Evolutionary conservation across 2,113 vertebrate genomes (phyloP), one percentile per base, ranked within the genome.

Genomic region (Daboia siamensis): DNA sequence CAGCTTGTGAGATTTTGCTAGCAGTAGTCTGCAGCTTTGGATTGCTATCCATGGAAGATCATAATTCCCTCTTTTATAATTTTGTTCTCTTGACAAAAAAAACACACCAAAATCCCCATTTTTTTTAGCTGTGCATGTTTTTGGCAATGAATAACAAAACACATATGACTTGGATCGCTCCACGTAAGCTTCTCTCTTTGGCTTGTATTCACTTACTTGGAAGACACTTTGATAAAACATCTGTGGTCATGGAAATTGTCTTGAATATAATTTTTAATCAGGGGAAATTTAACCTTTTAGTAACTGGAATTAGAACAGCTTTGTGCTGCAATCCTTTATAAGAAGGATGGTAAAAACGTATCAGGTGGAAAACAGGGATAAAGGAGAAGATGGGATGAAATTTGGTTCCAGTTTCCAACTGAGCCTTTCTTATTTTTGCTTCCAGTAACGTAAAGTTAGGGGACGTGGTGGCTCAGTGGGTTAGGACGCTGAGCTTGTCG

Each of bases 111-210:
- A 39, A 56, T 2, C 4, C 29, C 12, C 11, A 51, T 84, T 44
- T n/a, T 84, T 85, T n/a, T 23, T 17, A 57, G 46, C 44, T 10
- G 15, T 85, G 54, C 84, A 4, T 89, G 87, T 84, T 92, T 87
- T 85, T 86, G 92, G 93, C 21, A 13, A 26, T 93, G 94, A 95
- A 96, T 89, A 92, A 95, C 90, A 90, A 92, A 96, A 94, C 94
- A 57, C 33, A 86, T 90, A 94, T 89, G 93, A 94, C 80, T 96
- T 96, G 96, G 96, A 96, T 86, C 64, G 46, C 24, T 94, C 89
- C 85, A 61, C 39, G 54, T 94, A 96, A 96, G 94, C 95, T 95
- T 93, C 93, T 95, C 95, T 95, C 96, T 87, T 97, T 97, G 96
- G 95, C 95, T 93, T 57, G 91, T 94, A 93, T 91, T 94, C 61